A percentile compares a stretch with the other conserved stretches of the same genome.
Conservation (phyloP, 1,140 invertebrate genomes). For the Zophobas morio region DNA sequence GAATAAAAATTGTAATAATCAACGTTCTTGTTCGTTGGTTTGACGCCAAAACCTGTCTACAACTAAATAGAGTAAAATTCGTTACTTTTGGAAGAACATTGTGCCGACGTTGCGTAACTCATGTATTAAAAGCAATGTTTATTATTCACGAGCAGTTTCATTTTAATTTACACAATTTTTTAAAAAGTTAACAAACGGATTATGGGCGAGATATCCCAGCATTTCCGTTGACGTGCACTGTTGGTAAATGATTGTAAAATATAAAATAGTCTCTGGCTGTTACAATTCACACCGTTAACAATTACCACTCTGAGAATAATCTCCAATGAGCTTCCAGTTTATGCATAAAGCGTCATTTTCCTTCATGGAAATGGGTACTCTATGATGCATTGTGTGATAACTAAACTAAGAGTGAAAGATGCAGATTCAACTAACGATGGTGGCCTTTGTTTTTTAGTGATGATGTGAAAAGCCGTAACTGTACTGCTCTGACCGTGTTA, state of each 20-base stretch:
- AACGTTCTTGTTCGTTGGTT: not conserved
- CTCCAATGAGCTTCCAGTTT: constrained; percentile 9
- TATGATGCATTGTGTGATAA: constrained; percentile 4
- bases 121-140: constrained; percentile 20
- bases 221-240: constrained; percentile 16
- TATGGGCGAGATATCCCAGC: constrained; percentile 16
- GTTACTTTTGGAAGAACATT: constrained; percentile 18
- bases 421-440: not conserved
- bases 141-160: constrained; percentile 40
- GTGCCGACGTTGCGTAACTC: not conserved
- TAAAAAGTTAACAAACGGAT: constrained; percentile 28
- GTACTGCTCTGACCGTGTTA: constrained; percentile 11
- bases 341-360: constrained; percentile 13
- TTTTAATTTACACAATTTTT: constrained; percentile 43
- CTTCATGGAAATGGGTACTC: constrained; percentile 23
- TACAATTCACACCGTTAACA: constrained; percentile 9
- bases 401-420: not conserved
- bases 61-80: constrained; percentile 28
- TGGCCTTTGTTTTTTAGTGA: constrained; percentile 11
- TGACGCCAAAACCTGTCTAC: not conserved
- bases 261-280: constrained; percentile 5
- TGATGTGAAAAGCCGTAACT: constrained; percentile 12
- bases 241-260: constrained; percentile 9
- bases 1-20: constrained; percentile 26
- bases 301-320: constrained; percentile 5